A percentile compares a stretch with the other conserved stretches of the same genome.
Conservation (phyloP, 1,140 invertebrate species). For the Teleogryllus occipitalis region DNA sequence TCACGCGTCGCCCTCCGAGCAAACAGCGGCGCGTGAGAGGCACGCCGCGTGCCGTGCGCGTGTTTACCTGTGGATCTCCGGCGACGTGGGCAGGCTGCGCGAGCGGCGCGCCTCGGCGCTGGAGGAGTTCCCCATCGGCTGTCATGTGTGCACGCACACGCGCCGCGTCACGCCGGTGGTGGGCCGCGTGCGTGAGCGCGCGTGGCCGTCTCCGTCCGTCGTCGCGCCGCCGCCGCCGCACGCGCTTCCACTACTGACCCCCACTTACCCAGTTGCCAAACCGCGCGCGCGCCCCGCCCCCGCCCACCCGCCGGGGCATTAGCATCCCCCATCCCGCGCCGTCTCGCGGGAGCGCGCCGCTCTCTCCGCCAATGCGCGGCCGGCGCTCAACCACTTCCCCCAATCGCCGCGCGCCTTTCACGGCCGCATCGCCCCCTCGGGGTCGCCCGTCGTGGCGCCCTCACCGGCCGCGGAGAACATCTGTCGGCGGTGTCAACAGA, state of each 20-base stretch:
- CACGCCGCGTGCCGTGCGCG: too few species aligned
- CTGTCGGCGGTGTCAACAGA: too few species aligned
- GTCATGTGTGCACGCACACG: background rate
- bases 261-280: constrained; percentile 28
- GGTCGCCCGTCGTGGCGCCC: too few species aligned
- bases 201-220: background rate
- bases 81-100: constrained; percentile 55
- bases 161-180: too few species aligned
- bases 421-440: too few species aligned
- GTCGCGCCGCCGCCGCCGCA: constrained; percentile 7
- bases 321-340: background rate
- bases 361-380: constrained; percentile 33
- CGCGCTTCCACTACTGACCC: constrained; percentile 27
- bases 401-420: background rate
- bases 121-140: constrained; percentile 45
- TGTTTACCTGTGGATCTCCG: constrained; percentile 50
- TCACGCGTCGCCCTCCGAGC: too few species aligned
- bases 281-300: too few species aligned
- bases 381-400: background rate
- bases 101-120: constrained; percentile 35
- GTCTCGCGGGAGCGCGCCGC: background rate
- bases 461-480: too few species aligned
- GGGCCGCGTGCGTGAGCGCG: background rate
- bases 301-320: background rate
- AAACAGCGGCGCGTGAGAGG: too few species aligned